Evolutionary conservation across 2,797 vertebrate genomes (phyloP).

Genomic region (Toxotes lorentzi): DNA sequence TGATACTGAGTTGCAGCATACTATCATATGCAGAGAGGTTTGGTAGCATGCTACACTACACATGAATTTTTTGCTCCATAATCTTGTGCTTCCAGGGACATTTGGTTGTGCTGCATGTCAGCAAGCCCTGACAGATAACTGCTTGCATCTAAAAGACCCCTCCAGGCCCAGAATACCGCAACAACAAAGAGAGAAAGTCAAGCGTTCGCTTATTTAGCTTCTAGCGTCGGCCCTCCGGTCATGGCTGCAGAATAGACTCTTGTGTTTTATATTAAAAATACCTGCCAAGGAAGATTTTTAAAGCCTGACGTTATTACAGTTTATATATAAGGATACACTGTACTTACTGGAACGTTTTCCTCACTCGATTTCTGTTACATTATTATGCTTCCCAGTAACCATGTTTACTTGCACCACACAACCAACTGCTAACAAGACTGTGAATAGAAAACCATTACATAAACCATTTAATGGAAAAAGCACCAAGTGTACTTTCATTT

Average conservation of each 20-base stretch:
- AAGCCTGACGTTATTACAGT: constrained; percentile 45
- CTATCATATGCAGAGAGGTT: not conserved
- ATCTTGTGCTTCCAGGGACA: constrained; percentile 33
- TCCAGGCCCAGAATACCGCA: constrained; percentile 44
- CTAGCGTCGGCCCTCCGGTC: constrained; percentile 42
- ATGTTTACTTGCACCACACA: constrained; percentile 19
- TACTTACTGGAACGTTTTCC: not conserved
- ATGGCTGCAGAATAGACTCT: constrained; percentile 22
- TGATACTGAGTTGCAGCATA: not conserved
- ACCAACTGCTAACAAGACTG: constrained; percentile 1
- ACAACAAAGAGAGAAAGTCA: constrained; percentile 35
- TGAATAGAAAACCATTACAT: constrained; percentile 31
- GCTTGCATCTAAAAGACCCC: constrained; percentile 44
- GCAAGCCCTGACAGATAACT: constrained; percentile 58
- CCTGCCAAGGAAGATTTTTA: constrained; percentile 14
- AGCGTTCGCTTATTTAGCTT: constrained; percentile 35
- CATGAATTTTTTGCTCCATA: constrained; percentile 21
- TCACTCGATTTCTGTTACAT: constrained; percentile 5
- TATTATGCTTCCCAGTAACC: constrained; percentile 14
- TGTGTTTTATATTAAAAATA: constrained; percentile 48
- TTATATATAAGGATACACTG: not conserved
- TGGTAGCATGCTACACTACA: not conserved
- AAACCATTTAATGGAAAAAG: constrained; percentile 39
- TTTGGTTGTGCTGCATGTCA: constrained; percentile 34
- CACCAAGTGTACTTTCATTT: constrained; percentile 20